Evolutionary conservation across 2,113 vertebrate species (phyloP).

Genomic region (Oenanthe melanoleuca): DNA sequence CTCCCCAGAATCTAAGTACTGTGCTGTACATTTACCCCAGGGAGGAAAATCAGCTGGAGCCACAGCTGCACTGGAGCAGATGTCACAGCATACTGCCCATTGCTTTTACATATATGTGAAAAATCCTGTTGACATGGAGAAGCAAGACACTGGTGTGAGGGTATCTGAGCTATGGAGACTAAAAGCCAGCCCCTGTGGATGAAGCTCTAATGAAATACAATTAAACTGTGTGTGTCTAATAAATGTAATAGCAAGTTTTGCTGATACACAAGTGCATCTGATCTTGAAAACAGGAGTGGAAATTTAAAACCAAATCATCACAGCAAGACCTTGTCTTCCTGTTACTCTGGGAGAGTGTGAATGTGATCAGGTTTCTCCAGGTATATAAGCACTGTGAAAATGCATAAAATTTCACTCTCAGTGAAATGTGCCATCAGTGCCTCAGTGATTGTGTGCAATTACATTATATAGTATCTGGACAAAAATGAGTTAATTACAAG

Average conservation of each 20-base stretch:
- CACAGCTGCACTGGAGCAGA: conserved; percentile 18
- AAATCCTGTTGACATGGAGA: neutral
- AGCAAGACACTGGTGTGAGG: neutral
- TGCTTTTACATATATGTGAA: neutral
- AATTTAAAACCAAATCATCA: neutral
- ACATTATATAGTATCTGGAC: neutral
- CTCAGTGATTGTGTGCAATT: too few species aligned
- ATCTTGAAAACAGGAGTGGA: neutral
- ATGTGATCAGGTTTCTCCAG: neutral
- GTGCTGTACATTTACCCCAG: neutral
- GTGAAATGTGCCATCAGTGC: neutral
- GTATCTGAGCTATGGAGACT: neutral
- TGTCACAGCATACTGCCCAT: neutral
- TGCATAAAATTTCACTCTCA: neutral
- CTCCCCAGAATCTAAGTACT: neutral
- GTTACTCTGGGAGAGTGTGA: neutral
- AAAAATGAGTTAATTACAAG: neutral
- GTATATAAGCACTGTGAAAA: neutral
- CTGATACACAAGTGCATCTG: neutral
- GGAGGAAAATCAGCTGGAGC: conserved; percentile 14
- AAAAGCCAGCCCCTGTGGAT: neutral
- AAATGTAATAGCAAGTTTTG: neutral
- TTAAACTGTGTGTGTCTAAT: neutral
- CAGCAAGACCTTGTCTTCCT: neutral
- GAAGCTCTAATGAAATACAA: neutral